Percentiles rank a stretch among this genome's conserved stretches.
phyloP scores from a whole-genome alignment of 2,888 invertebrate species.

The Drosophila meridionalis region DNA sequence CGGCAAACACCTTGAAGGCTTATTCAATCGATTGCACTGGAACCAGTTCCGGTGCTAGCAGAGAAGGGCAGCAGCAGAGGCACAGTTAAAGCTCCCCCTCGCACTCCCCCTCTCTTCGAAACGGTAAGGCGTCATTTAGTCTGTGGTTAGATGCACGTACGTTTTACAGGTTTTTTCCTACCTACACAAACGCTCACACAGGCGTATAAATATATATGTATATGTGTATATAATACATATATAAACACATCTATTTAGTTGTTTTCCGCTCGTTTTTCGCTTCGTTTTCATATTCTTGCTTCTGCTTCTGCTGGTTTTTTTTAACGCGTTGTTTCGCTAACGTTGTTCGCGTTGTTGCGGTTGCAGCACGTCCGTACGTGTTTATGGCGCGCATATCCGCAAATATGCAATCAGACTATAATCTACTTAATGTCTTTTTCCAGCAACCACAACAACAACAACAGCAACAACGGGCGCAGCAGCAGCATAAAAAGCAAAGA shows the following conservation, averaged over 20 bases:
- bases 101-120: background rate
- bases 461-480: slow-evolving; percentile 12
- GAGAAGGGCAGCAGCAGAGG: slow-evolving; percentile 10
- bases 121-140: slow-evolving; percentile 71
- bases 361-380: slow-evolving; percentile 81
- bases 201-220: background rate
- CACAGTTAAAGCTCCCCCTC: slow-evolving; percentile 24
- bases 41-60: slow-evolving; percentile 25
- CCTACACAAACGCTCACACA: slow-evolving; percentile 29
- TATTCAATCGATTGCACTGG: slow-evolving; percentile 13
- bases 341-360: slow-evolving; percentile 69
- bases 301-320: slow-evolving; percentile 4
- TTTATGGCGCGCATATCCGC: slow-evolving; percentile 81
- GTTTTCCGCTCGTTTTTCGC: slow-evolving; percentile 19
- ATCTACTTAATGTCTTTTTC: slow-evolving; percentile 81
- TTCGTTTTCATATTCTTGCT: slow-evolving; percentile 17
- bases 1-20: background rate
- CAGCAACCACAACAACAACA: slow-evolving; percentile 37
- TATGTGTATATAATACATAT: slow-evolving; percentile 11
- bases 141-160: slow-evolving; percentile 80
- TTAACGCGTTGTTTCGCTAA: slow-evolving; percentile 54
- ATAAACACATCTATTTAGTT: slow-evolving; percentile 28
- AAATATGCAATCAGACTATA: slow-evolving; percentile 81
- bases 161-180: slow-evolving; percentile 73
- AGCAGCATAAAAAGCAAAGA: slow-evolving; percentile 28